phyloP scores from a whole-genome alignment of 2,113 vertebrate genomes.

The Aix galericulata region DNA sequence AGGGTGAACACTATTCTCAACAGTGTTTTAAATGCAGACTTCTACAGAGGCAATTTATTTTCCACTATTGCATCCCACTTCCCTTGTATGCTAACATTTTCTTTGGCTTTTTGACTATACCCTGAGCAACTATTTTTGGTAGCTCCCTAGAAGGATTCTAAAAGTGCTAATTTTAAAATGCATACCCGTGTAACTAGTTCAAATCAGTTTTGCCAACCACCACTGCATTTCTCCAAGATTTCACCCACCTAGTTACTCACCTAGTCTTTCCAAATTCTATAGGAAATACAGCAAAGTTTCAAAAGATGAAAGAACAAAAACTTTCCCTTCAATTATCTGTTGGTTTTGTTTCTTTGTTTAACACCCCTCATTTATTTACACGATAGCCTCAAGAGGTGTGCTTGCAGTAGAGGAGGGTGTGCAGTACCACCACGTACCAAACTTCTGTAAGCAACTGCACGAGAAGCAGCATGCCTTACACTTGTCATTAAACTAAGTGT shows the following conservation, averaged over 20 bases:
- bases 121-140: rapidly evolving
- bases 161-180: not conserved
- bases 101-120: not conserved
- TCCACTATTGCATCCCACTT: not conserved
- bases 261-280: not conserved
- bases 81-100: rapidly evolving
- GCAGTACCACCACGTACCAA: not conserved
- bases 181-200: not conserved
- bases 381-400: not conserved
- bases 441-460: not conserved
- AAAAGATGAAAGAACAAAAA: not conserved
- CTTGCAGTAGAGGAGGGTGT: not conserved
- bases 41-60: not conserved
- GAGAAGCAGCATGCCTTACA: not conserved
- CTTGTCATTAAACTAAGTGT: not conserved
- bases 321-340: not conserved
- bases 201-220: not conserved
- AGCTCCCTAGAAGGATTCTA: not conserved
- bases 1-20: not conserved
- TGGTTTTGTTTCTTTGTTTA: not conserved
- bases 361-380: not conserved
- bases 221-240: not conserved
- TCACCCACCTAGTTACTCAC: not conserved
- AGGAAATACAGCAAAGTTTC: not conserved
- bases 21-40: not conserved